phyloP scores from a whole-genome alignment of 2,888 invertebrate genomes.

The Pasiphila rectangulata region DNA sequence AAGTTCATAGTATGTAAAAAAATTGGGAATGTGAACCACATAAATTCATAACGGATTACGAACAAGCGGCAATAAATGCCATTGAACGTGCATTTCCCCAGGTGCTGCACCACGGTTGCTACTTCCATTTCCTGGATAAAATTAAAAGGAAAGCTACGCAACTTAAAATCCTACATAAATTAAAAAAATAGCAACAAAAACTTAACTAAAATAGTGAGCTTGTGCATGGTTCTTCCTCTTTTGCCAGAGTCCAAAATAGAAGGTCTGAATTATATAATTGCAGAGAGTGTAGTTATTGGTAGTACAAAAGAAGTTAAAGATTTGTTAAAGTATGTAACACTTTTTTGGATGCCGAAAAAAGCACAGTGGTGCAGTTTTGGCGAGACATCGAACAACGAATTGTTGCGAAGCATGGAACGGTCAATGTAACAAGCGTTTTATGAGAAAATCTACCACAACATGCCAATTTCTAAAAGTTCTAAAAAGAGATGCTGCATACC shows the following conservation, averaged over 20 bases:
- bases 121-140: slow-evolving; percentile 3
- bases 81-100: background rate
- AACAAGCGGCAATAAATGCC: background rate
- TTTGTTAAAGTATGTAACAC: slow-evolving; percentile 8
- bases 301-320: slow-evolving; percentile 3
- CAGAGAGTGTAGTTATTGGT: slow-evolving; percentile 3
- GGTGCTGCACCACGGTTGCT: background rate
- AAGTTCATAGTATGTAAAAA: background rate
- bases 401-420: slow-evolving; percentile 2
- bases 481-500: slow-evolving; percentile 2
- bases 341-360: slow-evolving; percentile 9
- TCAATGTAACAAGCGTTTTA: background rate
- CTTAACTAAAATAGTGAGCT: slow-evolving; percentile 2
- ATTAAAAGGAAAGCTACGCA: slow-evolving; percentile 7
- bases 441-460: slow-evolving; percentile 6
- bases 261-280: slow-evolving; percentile 9
- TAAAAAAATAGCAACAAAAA: slow-evolving; percentile 1
- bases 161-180: slow-evolving; percentile 3
- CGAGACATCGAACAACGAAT: slow-evolving; percentile 1
- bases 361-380: slow-evolving; percentile 8
- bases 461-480: slow-evolving; percentile 6
- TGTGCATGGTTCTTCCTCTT: slow-evolving; percentile 2
- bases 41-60: background rate
- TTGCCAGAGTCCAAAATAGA: slow-evolving; percentile 2
- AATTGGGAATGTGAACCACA: background rate